Conservation (phyloP, 2,888 invertebrate species). For the Eumerus sabulonum region DNA sequence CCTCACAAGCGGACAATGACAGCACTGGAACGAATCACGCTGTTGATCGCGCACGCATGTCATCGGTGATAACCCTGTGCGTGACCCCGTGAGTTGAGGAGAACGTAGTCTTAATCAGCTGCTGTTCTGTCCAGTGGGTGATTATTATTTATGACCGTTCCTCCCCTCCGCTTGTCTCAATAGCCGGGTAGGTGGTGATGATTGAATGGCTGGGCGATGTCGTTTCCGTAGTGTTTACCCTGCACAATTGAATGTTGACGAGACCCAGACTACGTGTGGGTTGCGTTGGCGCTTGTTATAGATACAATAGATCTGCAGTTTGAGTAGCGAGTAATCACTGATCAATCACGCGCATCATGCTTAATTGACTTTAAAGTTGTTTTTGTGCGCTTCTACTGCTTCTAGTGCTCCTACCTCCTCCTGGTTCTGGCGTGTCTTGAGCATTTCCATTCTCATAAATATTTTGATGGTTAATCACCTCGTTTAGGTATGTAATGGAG, state of each 20-base stretch:
- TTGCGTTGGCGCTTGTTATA: constrained; percentile 1
- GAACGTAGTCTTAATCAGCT: constrained; percentile 39
- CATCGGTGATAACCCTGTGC: constrained; percentile 58
- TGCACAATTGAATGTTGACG: constrained; percentile 44
- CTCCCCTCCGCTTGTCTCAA: background rate
- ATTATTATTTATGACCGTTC: constrained; percentile 57
- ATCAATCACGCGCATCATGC: constrained; percentile 63
- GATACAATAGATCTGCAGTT: background rate
- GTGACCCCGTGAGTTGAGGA: constrained; percentile 52
- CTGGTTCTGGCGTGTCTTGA: background rate
- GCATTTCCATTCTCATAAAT: background rate
- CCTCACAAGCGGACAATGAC: no score
- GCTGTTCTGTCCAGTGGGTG: constrained; percentile 49
- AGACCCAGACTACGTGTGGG: constrained; percentile 27
- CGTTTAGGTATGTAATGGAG: constrained; percentile 52
- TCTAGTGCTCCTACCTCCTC: background rate
- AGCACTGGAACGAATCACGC: background rate
- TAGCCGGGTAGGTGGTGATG: constrained; percentile 6
- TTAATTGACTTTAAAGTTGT: constrained; percentile 59
- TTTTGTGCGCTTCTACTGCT: background rate
- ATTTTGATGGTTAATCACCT: constrained; percentile 50
- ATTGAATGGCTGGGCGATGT: constrained; percentile 40
- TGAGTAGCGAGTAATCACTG: constrained; percentile 38
- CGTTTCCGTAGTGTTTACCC: constrained; percentile 45
- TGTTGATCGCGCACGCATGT: constrained; percentile 55